Conservation (phyloP, 2,888 invertebrate genomes). For the Margaritifera margaritifera region DNA sequence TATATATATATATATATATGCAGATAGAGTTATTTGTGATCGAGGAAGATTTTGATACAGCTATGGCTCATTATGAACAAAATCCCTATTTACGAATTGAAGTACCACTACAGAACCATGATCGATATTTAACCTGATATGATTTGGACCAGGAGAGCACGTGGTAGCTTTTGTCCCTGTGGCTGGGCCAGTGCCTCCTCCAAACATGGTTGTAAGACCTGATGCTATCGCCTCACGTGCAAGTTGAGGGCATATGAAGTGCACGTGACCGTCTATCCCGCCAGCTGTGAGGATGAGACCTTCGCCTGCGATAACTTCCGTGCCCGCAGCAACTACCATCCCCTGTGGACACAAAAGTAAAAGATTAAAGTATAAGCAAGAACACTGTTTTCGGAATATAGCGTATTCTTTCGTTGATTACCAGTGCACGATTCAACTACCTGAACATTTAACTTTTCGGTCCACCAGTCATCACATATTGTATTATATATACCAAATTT, state of each 20-base stretch:
- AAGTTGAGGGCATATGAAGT: conserved; percentile 70
- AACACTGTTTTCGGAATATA: too few species aligned
- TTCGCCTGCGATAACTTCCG: conserved; percentile 70
- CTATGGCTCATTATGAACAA: too few species aligned
- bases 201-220: conserved; percentile 70
- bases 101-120: not conserved
- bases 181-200: conserved; percentile 70
- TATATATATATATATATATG: too few species aligned
- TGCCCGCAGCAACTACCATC: conserved; percentile 66
- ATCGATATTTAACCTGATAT: conserved; percentile 59
- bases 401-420: too few species aligned
- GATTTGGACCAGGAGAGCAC: conserved; percentile 68
- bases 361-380: too few species aligned
- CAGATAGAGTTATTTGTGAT: too few species aligned
- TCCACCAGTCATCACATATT: too few species aligned
- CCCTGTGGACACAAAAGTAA: conserved; percentile 29
- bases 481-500: too few species aligned
- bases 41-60: too few species aligned
- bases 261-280: conserved; percentile 66
- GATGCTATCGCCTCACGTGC: conserved; percentile 64
- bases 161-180: conserved; percentile 68
- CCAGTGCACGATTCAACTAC: too few species aligned
- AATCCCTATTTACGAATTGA: too few species aligned
- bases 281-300: conserved; percentile 69
- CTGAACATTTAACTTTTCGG: too few species aligned